These are phyloP conservation scores for Luffia ferchaultella DNA, from an alignment of 2,888 invertebrate species.

Conservation along the genomic window DNA sequence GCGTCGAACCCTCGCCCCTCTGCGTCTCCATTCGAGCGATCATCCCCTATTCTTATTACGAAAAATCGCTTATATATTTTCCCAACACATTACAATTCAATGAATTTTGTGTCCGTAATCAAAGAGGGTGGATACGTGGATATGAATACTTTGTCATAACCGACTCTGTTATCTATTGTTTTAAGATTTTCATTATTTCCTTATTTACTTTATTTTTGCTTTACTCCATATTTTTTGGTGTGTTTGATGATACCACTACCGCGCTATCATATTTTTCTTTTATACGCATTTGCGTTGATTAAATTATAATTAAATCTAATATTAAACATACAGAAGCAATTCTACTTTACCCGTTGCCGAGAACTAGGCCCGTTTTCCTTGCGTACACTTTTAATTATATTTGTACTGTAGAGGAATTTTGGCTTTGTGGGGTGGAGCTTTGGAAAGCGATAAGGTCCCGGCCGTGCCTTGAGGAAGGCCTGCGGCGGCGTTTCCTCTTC, in stretches of 20 bases:
- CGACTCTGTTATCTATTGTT: not conserved
- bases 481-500: no score
- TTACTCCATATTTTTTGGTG: not conserved
- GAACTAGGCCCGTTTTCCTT: no score
- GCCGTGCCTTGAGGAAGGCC: no score
- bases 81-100: not conserved
- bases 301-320: not conserved
- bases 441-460: no score
- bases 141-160: not conserved
- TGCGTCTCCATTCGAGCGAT: conserved; percentile 3
- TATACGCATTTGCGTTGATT: not conserved
- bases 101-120: not conserved
- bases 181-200: not conserved
- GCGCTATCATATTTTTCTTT: not conserved
- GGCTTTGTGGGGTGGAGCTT: no score
- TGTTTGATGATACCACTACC: not conserved
- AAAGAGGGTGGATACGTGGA: not conserved
- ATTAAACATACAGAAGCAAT: no score
- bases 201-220: not conserved
- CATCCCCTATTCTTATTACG: conserved; percentile 6
- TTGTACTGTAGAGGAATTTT: no score
- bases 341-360: no score
- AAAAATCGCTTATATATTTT: not conserved
- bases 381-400: no score
- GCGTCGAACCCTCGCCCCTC: conserved; percentile 1